Evolutionary conservation across 2,113 vertebrate genomes (phyloP), one percentile per base, ranked within the genome.

Genomic region (Anseranas semipalmata): DNA sequence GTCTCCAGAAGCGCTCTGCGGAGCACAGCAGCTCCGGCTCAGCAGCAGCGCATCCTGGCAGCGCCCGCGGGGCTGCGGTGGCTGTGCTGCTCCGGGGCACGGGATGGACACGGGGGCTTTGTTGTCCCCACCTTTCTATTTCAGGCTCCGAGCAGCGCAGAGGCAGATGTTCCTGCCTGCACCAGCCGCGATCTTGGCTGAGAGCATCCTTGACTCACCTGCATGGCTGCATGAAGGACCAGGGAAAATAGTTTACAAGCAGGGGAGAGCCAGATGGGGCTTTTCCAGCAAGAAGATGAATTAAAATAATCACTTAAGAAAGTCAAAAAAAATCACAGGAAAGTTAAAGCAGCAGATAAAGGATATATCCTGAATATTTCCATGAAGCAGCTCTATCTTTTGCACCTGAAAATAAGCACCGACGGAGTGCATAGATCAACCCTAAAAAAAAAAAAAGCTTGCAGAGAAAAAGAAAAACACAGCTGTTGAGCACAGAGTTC

Each of bases 121-220:
- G 41, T 19, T 15, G 39, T 12, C 25, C 12, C 28, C 27, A 22
- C 11, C 12, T 27, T 35, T 53, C 27, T 6, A 45, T 79, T 75
- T 56, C 48, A 22, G 65, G 89, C 60, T 87, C 41, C 63, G 22
- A 1, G 7, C 58, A 1, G 10, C 0, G 1, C 68, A 18, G 50
- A 52, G 68, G 68, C 85, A 92, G 89, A 80, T 86, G 93, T 86
- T 93, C 52, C 77, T 75, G 77, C 89, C 77, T 1, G 0, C 67
- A 16, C 60, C 82, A 82, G 90, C 65, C 21, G 12, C 0, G 20
- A 15, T 65, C 89, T 82, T 62, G 93, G 85, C 95, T 5, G 39
- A 22, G 67, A 96, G 62, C 85, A 93, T 88, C 94, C 85, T 37
- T 18, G 67, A 21, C 48, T 93, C 95, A 97, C 95, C 95, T 95